Evolutionary conservation across 2,888 invertebrate species (phyloP).

Genomic region (Lochmaea capreae): DNA sequence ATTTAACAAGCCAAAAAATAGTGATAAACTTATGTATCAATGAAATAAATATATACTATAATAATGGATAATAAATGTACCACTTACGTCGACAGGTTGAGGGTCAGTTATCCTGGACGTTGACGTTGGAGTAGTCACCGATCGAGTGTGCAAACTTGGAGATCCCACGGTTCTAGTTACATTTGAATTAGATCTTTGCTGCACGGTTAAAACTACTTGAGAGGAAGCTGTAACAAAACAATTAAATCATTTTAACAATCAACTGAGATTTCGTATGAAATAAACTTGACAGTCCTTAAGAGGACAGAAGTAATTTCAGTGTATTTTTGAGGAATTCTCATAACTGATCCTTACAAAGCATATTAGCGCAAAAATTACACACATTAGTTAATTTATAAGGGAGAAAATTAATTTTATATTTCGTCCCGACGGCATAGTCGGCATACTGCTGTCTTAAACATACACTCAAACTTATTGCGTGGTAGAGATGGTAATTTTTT

Average conservation of each 20-base stretch:
- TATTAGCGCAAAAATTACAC: too few species aligned
- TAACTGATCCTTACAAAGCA: too few species aligned
- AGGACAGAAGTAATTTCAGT: too few species aligned
- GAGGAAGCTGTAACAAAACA: slow-evolving; percentile 70
- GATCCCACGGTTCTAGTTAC: slow-evolving; percentile 64
- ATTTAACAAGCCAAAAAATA: neutral
- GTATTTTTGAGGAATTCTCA: too few species aligned
- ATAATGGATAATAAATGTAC: neutral
- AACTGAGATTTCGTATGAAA: too few species aligned
- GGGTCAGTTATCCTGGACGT: slow-evolving; percentile 83
- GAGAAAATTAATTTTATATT: too few species aligned
- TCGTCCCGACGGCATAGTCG: too few species aligned
- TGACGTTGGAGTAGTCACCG: slow-evolving; percentile 62
- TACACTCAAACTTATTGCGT: too few species aligned
- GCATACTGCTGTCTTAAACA: too few species aligned
- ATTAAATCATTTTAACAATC: neutral
- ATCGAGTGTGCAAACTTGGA: slow-evolving; percentile 66
- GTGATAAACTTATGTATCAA: neutral
- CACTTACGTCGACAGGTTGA: slow-evolving; percentile 88
- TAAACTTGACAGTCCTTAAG: too few species aligned
- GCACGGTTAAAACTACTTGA: slow-evolving; percentile 77
- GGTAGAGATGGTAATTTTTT: too few species aligned
- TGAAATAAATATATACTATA: neutral
- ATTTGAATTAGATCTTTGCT: slow-evolving; percentile 67
- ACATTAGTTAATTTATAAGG: too few species aligned